Evolutionary conservation across 2,113 vertebrate genomes (phyloP).

Genomic region (Caracal caracal): DNA sequence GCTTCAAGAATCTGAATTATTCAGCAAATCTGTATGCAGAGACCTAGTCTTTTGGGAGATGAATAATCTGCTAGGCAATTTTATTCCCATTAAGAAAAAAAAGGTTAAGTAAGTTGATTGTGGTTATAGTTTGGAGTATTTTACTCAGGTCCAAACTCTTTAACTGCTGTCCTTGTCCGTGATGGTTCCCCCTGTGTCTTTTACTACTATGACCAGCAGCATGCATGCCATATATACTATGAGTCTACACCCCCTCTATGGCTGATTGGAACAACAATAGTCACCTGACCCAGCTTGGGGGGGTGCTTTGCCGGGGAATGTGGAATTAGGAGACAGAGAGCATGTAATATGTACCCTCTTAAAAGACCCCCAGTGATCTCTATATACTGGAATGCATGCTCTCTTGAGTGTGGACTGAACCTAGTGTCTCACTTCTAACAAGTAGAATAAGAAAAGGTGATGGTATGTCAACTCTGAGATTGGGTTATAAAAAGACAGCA

Average conservation of each 20-base stretch:
- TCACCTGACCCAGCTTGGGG: background rate
- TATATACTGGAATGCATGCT: background rate
- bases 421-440: background rate
- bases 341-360: background rate
- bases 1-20: background rate
- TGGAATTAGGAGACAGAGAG: background rate
- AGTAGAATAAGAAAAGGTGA: background rate
- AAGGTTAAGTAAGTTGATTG: background rate
- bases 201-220: accelerated
- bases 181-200: background rate
- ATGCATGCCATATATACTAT: accelerated
- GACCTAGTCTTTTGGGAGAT: background rate
- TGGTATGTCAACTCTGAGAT: background rate
- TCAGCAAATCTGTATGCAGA: background rate
- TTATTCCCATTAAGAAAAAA: background rate
- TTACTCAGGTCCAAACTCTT: background rate
- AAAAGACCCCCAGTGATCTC: background rate
- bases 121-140: background rate
- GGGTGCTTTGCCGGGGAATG: background rate
- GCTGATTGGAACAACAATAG: background rate
- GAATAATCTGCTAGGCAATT: background rate
- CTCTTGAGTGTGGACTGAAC: background rate
- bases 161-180: background rate
- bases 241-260: too few relatives aligned
- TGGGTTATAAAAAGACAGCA: background rate